Conservation (phyloP, 1,140 invertebrate species). For the Drosophila suzukii region DNA sequence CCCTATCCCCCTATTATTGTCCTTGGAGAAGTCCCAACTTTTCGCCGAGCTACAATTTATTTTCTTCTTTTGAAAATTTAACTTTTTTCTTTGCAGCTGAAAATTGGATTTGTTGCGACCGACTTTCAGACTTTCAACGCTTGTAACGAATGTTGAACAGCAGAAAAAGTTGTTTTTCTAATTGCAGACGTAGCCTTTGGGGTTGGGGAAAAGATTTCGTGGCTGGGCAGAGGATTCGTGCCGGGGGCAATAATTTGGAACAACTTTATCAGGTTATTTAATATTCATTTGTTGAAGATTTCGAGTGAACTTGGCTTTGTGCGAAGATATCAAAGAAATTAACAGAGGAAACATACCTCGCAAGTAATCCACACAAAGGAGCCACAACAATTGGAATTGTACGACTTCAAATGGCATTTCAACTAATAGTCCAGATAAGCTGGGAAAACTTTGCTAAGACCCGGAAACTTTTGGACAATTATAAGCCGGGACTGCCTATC, state of each 20-base stretch:
- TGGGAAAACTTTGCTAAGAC: slow-evolving; percentile 14
- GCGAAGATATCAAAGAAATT: slow-evolving; percentile 19
- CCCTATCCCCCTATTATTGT: slow-evolving; percentile 17
- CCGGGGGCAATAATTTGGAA: slow-evolving; percentile 17
- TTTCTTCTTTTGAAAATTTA: slow-evolving; percentile 62
- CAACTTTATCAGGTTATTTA: slow-evolving; percentile 50
- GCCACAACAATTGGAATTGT: slow-evolving; percentile 14
- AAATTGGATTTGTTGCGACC: slow-evolving; percentile 60
- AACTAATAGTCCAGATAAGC: slow-evolving; percentile 34
- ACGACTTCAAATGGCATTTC: slow-evolving; percentile 22
- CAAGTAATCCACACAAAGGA: slow-evolving; percentile 10
- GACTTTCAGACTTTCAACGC: slow-evolving; percentile 56
- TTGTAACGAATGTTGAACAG: slow-evolving; percentile 48
- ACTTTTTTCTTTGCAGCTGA: slow-evolving; percentile 41
- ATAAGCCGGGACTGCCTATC: slow-evolving; percentile 2
- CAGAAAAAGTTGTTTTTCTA: slow-evolving; percentile 43
- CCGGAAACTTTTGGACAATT: slow-evolving; percentile 7
- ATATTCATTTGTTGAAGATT: slow-evolving; percentile 39
- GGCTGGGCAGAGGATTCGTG: background rate
- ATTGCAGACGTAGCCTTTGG: slow-evolving; percentile 31
- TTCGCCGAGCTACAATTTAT: slow-evolving; percentile 57
- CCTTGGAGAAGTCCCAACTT: slow-evolving; percentile 36
- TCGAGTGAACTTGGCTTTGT: slow-evolving; percentile 5
- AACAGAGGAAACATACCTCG: background rate
- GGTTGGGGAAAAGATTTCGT: background rate